These are phyloP conservation scores for Cassiopea andromeda DNA, from an alignment of 30 jellyfish, hydroid and myxozoan genomes.

Conservation along the genomic window DNA sequence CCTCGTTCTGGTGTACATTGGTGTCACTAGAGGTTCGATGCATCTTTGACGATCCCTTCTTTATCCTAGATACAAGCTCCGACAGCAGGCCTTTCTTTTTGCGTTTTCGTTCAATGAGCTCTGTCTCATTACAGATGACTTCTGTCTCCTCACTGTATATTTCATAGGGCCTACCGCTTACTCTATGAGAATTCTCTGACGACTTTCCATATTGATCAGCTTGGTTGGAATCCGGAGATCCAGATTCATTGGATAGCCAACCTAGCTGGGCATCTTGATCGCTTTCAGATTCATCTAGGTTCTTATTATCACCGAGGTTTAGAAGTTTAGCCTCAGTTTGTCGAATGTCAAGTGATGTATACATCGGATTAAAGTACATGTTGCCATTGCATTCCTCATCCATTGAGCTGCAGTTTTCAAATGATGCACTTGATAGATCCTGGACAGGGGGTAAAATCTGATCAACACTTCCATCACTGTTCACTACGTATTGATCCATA, in stretches of 20 bases:
- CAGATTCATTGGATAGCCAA: constrained; percentile 31
- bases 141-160: constrained; percentile 46
- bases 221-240: background rate
- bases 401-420: background rate
- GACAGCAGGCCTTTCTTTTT: constrained; percentile 61
- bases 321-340: background rate
- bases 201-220: background rate
- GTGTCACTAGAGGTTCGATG: constrained; percentile 67
- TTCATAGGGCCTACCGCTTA: constrained; percentile 17
- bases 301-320: background rate
- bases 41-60: constrained; percentile 49
- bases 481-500: constrained; percentile 35
- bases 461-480: constrained; percentile 48
- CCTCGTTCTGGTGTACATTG: constrained; percentile 29
- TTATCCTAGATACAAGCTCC: constrained; percentile 60
- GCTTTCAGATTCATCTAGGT: background rate
- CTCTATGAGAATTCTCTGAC: background rate
- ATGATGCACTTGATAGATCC: background rate
- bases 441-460: background rate
- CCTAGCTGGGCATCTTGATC: constrained; percentile 10
- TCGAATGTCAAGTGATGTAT: constrained; percentile 28
- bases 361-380: constrained; percentile 79
- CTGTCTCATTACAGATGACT: constrained; percentile 23
- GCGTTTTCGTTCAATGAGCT: constrained; percentile 41
- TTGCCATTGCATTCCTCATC: constrained; percentile 30